A percentile compares a stretch with the other conserved stretches of the same genome.
Evolutionary conservation across 2,113 vertebrate species (phyloP).

Genomic region (Rhipidura dahli): DNA sequence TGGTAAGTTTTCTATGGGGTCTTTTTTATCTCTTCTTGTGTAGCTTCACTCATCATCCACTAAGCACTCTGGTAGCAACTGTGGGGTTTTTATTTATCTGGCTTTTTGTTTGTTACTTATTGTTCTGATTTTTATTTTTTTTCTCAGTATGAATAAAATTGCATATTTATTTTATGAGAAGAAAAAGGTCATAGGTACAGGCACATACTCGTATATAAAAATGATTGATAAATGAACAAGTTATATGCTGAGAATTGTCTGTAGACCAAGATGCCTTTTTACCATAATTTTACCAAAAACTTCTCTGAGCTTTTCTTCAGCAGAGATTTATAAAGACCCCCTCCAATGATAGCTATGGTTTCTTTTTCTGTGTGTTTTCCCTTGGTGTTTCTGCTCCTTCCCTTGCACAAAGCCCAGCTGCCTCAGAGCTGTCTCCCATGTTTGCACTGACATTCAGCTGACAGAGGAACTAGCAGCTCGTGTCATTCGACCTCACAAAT

Average conservation of each 20-base stretch:
- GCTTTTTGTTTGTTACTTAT: not conserved
- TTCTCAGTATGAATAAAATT: not conserved
- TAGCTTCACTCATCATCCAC: not conserved
- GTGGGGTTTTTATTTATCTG: not conserved
- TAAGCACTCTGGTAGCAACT: not conserved
- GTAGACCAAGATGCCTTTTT: not conserved
- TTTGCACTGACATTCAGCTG: not conserved
- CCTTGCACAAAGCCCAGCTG: not conserved
- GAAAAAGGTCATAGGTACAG: not conserved
- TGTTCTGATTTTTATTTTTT: not conserved
- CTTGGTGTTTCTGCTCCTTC: not conserved
- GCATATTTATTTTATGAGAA: not conserved
- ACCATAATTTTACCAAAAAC: not conserved
- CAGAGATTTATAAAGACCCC: not conserved
- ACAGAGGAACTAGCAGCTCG: not conserved
- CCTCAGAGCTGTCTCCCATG: not conserved
- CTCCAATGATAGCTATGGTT: not conserved
- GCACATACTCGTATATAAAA: not conserved
- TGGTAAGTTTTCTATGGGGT: not conserved
- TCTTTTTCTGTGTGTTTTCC: not conserved
- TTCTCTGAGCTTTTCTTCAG: not conserved
- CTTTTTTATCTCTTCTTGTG: not conserved
- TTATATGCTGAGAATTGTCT: not conserved
- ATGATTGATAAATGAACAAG: not conserved
- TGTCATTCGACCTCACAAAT: not conserved